Conservation (phyloP, 2,888 invertebrate species). For the Sminthurinus aureus region DNA sequence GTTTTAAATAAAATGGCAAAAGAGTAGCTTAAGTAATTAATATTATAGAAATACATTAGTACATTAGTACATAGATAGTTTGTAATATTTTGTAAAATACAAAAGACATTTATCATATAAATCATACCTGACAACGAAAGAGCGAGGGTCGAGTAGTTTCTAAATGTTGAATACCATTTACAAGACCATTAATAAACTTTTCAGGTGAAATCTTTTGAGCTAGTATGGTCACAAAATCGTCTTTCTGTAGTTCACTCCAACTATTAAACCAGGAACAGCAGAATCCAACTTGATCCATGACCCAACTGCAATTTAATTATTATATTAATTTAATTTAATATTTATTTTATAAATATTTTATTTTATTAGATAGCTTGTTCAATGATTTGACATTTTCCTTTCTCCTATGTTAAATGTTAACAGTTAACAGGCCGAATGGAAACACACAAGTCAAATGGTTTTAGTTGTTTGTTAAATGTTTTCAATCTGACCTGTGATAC, state of each 20-base stretch:
- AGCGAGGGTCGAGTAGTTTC: constrained; percentile 52
- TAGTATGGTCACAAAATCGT: constrained; percentile 52
- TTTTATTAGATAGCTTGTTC: too few relatives aligned
- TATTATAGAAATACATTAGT: background rate
- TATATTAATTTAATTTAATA: background rate
- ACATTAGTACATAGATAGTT: background rate
- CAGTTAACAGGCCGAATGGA: too few relatives aligned
- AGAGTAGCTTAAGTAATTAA: background rate
- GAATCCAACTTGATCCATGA: constrained; percentile 50
- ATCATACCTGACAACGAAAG: constrained; percentile 59
- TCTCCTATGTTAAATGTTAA: too few relatives aligned
- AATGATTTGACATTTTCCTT: background rate
- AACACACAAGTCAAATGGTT: too few relatives aligned
- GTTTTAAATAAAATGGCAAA: background rate
- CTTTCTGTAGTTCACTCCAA: constrained; percentile 59
- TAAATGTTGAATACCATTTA: constrained; percentile 53
- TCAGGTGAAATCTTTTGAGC: constrained; percentile 45
- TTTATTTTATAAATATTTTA: too few relatives aligned
- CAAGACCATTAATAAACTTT: constrained; percentile 50
- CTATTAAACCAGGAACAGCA: constrained; percentile 56
- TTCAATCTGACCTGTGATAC: too few relatives aligned
- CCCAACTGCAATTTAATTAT: background rate
- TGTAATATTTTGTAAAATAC: background rate
- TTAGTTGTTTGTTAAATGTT: background rate
- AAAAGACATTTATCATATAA: background rate